phyloP scores from a whole-genome alignment of 2,888 invertebrate species.

The Drosophila subsilvestris region DNA sequence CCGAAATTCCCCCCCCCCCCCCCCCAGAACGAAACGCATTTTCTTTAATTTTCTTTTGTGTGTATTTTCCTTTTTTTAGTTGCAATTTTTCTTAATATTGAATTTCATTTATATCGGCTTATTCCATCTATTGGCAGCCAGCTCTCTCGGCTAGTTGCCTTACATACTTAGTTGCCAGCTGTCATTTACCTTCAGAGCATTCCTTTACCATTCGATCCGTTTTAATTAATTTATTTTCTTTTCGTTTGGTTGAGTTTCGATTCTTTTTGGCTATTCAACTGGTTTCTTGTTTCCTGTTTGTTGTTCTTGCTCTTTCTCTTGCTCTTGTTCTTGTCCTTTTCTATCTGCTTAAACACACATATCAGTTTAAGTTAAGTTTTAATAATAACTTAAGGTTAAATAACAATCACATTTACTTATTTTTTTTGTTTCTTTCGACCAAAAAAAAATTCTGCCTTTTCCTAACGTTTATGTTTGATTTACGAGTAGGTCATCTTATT shows the following conservation, averaged over 20 bases:
- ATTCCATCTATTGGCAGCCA: constrained; percentile 49
- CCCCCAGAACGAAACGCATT: constrained; percentile 16
- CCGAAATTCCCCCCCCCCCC: constrained; percentile 15
- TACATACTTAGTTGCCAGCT: constrained; percentile 47
- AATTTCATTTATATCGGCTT: constrained; percentile 61
- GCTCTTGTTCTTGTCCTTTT: constrained; percentile 11
- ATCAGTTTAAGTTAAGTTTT: constrained; percentile 47
- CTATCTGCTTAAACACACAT: constrained; percentile 47
- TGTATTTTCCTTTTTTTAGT: constrained; percentile 32
- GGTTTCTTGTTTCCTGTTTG: neutral
- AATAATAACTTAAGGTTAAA: constrained; percentile 81
- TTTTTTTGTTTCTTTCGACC: constrained; percentile 41
- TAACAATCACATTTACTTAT: constrained; percentile 83
- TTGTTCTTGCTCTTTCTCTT: constrained; percentile 9
- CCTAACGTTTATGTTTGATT: constrained; percentile 50
- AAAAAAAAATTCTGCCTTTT: constrained; percentile 52
- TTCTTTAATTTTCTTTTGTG: constrained; percentile 34
- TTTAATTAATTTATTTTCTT: constrained; percentile 9
- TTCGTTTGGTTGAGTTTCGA: constrained; percentile 5
- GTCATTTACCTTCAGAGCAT: constrained; percentile 29
- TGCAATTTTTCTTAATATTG: constrained; percentile 56
- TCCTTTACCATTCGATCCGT: constrained; percentile 22
- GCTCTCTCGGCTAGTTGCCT: constrained; percentile 43
- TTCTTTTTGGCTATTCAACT: constrained; percentile 10
- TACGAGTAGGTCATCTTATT: constrained; percentile 48